A percentile compares a stretch with the other conserved stretches of the same genome.
These are phyloP conservation scores for Rhinopomastus cyanomelas DNA, from an alignment of 2,113 vertebrate species.

Conservation along the genomic window DNA sequence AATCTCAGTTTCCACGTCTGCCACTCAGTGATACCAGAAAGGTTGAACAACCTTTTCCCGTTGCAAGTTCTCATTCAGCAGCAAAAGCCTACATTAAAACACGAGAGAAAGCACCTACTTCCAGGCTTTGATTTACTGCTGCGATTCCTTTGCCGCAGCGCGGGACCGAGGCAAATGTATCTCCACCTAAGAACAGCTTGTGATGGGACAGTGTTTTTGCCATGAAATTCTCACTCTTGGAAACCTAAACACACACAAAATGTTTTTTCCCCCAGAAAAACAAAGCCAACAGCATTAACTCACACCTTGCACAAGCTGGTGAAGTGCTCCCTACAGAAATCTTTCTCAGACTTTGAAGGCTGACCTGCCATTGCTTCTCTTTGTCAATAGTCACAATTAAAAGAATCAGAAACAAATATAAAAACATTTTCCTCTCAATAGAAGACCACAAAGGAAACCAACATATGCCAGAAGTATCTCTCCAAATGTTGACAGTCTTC, in stretches of 20 bases:
- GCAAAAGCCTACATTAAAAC: background rate
- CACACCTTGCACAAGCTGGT: background rate
- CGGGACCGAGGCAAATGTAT: background rate
- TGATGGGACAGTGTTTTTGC: background rate
- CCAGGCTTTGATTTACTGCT: conserved; percentile 21
- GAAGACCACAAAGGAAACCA: background rate
- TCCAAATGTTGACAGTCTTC: background rate
- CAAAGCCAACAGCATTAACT: background rate
- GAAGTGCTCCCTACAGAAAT: background rate
- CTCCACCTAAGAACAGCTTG: background rate
- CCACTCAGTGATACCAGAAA: conserved; percentile 23
- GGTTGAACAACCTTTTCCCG: conserved; percentile 11
- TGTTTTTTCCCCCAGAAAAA: background rate
- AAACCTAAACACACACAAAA: background rate
- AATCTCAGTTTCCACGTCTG: conserved; percentile 49
- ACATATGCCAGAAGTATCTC: background rate
- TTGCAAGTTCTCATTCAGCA: background rate
- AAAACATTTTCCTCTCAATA: background rate
- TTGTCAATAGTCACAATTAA: background rate
- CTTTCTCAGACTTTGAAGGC: background rate
- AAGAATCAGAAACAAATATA: fast-evolving
- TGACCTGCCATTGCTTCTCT: background rate
- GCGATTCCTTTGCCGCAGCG: background rate
- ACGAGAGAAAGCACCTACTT: background rate
- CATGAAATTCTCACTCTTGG: background rate